A percentile compares a stretch with the other conserved stretches of the same genome.
These are phyloP conservation scores for Scaptomyza montana DNA, from an alignment of 1,140 invertebrate genomes.

Conservation along the genomic window DNA sequence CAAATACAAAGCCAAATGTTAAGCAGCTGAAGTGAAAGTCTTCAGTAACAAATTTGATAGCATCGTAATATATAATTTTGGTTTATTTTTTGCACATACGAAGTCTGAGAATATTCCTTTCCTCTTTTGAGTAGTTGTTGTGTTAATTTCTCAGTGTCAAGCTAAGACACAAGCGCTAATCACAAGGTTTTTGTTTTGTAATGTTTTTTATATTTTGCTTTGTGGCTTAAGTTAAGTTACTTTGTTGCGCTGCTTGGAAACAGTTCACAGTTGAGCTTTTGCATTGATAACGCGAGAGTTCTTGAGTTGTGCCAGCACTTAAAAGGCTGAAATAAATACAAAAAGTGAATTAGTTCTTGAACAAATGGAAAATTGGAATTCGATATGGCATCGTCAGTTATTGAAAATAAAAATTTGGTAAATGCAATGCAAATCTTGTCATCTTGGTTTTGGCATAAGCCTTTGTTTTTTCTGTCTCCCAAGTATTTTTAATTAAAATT, in stretches of 20 bases:
- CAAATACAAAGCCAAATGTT: not conserved
- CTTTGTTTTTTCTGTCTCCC: no score
- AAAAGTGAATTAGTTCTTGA: no score
- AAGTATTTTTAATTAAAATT: no score
- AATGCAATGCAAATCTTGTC: no score
- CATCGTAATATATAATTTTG: not conserved
- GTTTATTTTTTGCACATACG: conserved; percentile 19
- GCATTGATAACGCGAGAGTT: not conserved
- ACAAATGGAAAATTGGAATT: no score
- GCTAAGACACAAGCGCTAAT: not conserved
- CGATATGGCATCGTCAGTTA: no score
- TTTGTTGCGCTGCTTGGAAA: not conserved
- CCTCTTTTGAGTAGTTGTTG: conserved; percentile 1
- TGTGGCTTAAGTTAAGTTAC: not conserved
- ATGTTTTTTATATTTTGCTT: not conserved
- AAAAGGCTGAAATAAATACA: no score
- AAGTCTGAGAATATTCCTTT: not conserved
- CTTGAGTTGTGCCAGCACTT: no score
- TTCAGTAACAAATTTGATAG: conserved; percentile 11
- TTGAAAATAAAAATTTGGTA: no score
- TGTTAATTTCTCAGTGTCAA: conserved; percentile 3
- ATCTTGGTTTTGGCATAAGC: no score
- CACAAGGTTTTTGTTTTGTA: not conserved
- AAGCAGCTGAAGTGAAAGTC: conserved; percentile 31
- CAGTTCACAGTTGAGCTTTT: not conserved